These are phyloP conservation scores for Heliconius ethilla DNA, from an alignment of 2,888 invertebrate genomes.

Conservation along the genomic window DNA sequence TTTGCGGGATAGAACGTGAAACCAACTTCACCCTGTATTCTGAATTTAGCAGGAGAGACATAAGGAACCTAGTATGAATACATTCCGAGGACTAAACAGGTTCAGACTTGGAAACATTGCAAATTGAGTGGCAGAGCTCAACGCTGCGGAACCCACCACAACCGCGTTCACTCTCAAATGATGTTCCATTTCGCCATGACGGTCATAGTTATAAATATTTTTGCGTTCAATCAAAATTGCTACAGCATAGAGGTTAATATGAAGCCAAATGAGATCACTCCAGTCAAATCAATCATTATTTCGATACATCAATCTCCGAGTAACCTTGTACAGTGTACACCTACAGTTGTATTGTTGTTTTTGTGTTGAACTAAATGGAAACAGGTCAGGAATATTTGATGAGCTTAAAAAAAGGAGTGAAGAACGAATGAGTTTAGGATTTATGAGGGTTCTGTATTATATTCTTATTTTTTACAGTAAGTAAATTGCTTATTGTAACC, in stretches of 20 bases:
- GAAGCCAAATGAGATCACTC: constrained; percentile 76
- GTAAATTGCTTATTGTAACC: too few relatives aligned
- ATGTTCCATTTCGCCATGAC: too few relatives aligned
- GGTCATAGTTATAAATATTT: background rate
- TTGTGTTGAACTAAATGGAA: background rate
- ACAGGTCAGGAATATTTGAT: background rate
- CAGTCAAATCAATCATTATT: constrained; percentile 62
- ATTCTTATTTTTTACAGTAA: too few relatives aligned
- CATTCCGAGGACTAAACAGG: too few relatives aligned
- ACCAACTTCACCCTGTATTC: too few relatives aligned
- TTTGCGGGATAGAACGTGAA: too few relatives aligned
- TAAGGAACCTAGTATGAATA: too few relatives aligned
- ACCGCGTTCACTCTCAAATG: too few relatives aligned
- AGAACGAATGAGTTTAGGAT: background rate
- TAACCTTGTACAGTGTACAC: constrained; percentile 50
- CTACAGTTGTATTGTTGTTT: constrained; percentile 27
- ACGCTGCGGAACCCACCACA: too few relatives aligned
- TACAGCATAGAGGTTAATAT: constrained; percentile 51
- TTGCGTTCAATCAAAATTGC: background rate
- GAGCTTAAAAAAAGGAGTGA: background rate
- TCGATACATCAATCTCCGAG: constrained; percentile 74
- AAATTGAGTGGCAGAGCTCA: too few relatives aligned
- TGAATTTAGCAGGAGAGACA: too few relatives aligned
- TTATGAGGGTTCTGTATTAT: background rate
- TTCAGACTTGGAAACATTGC: too few relatives aligned